phyloP scores from a whole-genome alignment of 2,888 invertebrate species.

The Xanthia icteritia region DNA sequence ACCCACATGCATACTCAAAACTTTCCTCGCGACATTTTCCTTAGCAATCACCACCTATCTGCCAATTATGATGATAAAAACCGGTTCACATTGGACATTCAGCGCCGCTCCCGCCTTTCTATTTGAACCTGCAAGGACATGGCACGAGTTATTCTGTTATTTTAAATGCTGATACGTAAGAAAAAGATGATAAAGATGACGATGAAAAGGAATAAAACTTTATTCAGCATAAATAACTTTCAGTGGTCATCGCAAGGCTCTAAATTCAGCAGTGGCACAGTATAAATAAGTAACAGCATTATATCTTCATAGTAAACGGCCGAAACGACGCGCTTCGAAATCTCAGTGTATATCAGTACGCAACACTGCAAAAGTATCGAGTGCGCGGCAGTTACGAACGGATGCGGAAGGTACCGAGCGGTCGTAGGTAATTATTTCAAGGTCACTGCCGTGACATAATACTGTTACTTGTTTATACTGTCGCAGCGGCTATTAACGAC shows the following conservation, averaged over 20 bases:
- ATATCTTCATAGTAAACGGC: too few relatives aligned
- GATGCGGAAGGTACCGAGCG: too few relatives aligned
- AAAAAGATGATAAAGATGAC: background rate
- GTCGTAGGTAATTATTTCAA: too few relatives aligned
- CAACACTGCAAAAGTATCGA: too few relatives aligned
- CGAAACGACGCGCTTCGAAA: too few relatives aligned
- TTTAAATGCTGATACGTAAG: background rate
- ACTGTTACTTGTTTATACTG: too few relatives aligned
- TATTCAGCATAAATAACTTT: background rate
- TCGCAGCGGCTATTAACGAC: conserved; percentile 9
- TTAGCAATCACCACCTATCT: background rate
- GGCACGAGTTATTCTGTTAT: background rate
- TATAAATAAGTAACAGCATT: too few relatives aligned
- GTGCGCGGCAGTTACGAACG: too few relatives aligned
- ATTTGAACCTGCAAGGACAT: background rate
- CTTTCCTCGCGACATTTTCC: background rate
- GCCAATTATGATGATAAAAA: background rate
- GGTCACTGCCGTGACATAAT: too few relatives aligned
- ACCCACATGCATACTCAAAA: background rate
- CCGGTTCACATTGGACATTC: background rate
- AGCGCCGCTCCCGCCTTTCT: background rate
- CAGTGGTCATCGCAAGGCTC: background rate
- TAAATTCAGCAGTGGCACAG: background rate
- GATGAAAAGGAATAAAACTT: background rate
- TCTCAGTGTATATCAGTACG: too few relatives aligned